A percentile compares a stretch with the other conserved stretches of the same genome.
Evolutionary conservation across 2,113 vertebrate genomes (phyloP).

Genomic region (Peromyscus maniculatus): DNA sequence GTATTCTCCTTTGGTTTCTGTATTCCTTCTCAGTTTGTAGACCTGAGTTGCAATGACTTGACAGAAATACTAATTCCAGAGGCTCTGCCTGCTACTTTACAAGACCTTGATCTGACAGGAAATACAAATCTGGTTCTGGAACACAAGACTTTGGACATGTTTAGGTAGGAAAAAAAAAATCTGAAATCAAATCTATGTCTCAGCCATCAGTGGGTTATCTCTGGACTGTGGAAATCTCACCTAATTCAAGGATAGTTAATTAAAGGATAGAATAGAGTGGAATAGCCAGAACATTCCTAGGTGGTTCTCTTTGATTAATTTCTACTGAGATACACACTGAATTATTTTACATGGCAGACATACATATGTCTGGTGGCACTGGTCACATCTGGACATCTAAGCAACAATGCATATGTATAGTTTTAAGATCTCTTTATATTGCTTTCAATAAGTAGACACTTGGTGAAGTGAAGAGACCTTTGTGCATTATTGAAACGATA

Average conservation of each 20-base stretch:
- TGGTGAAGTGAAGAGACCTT: slow-evolving; percentile 45
- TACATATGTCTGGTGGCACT: slow-evolving; percentile 1
- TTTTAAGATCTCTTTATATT: slow-evolving; percentile 43
- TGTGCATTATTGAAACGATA: neutral
- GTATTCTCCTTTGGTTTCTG: slow-evolving; percentile 68
- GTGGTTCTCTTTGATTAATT: neutral
- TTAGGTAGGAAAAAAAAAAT: slow-evolving; percentile 90
- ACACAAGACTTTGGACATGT: slow-evolving; percentile 96
- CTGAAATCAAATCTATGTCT: slow-evolving; percentile 17
- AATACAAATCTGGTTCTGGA: slow-evolving; percentile 95
- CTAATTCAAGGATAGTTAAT: too few species aligned
- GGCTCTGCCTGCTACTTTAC: slow-evolving; percentile 92
- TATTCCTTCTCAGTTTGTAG: slow-evolving; percentile 91
- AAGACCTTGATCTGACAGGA: slow-evolving; percentile 96
- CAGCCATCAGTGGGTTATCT: neutral
- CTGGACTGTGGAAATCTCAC: neutral
- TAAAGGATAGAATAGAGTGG: neutral
- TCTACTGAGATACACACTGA: neutral
- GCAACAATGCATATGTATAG: neutral
- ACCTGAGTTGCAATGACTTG: slow-evolving; percentile 97
- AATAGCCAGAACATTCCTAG: neutral
- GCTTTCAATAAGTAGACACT: slow-evolving; percentile 35
- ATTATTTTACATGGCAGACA: neutral
- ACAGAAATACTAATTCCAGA: slow-evolving; percentile 96
- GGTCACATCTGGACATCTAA: neutral